A percentile compares a stretch with the other conserved stretches of the same genome.
Conservation (phyloP, 2,113 vertebrate genomes). For the Malurus elegans region DNA sequence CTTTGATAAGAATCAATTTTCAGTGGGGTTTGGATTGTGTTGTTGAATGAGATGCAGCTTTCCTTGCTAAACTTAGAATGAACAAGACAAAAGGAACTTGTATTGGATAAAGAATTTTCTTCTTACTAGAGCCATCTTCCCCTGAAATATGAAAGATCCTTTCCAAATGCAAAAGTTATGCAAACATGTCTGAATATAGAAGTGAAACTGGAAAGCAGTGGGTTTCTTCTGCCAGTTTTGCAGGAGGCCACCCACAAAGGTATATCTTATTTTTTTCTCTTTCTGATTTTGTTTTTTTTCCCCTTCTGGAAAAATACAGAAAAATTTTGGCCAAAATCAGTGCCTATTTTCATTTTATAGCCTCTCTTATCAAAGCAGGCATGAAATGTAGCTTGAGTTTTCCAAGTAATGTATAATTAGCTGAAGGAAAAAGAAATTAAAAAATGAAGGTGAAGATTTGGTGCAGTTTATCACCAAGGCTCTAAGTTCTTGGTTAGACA, state of each 20-base stretch:
- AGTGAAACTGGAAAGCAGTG: conserved; percentile 50
- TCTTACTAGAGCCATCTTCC: conserved; percentile 17
- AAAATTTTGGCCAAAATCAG: background rate
- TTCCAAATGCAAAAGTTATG: conserved; percentile 63
- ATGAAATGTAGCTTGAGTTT: background rate
- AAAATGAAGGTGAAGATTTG: background rate
- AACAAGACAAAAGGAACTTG: conserved; percentile 22
- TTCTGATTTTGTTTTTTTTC: background rate
- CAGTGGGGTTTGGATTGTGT: background rate
- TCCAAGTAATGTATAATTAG: background rate
- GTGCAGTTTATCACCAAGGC: background rate
- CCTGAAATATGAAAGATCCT: conserved; percentile 47
- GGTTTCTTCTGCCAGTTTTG: conserved; percentile 50
- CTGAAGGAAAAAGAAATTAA: background rate
- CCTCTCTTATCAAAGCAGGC: background rate
- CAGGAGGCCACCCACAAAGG: conserved; percentile 57
- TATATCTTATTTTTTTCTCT: conserved; percentile 4
- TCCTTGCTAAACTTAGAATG: background rate
- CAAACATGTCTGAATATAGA: conserved; percentile 61
- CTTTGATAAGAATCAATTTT: conserved; percentile 1
- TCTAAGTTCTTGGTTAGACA: background rate
- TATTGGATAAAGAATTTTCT: background rate
- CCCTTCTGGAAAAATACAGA: conserved; percentile 25
- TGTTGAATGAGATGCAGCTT: background rate
- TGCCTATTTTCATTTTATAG: background rate